phyloP scores from a whole-genome alignment of 64 coral and sea anemone species.

The Astreopora myriophthalma region DNA sequence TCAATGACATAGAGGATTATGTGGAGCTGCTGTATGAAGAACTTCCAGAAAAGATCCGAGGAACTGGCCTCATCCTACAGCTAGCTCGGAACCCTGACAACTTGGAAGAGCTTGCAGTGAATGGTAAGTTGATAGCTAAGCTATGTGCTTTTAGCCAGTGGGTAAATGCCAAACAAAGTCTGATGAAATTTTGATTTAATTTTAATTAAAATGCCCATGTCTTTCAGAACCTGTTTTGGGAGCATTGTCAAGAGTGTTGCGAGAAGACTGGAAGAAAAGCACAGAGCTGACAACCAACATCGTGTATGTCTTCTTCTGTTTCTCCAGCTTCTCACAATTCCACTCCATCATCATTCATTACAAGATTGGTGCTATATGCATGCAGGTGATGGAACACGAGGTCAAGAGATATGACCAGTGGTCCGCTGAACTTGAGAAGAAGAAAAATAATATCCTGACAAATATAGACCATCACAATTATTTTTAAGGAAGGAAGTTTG shows the following conservation, averaged over 20 bases:
- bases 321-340: slow-evolving; percentile 98
- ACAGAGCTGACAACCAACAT: slow-evolving; percentile 98
- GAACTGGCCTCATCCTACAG: slow-evolving; percentile 94
- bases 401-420: slow-evolving; percentile 85
- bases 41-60: slow-evolving; percentile 94
- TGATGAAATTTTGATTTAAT: too few species aligned
- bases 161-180: too few species aligned
- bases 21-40: slow-evolving; percentile 98
- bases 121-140: slow-evolving; percentile 65
- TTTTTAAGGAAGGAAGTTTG: neutral
- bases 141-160: too few species aligned
- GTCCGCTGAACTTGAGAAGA: slow-evolving; percentile 95
- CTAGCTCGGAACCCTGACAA: slow-evolving; percentile 96
- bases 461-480: neutral
- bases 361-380: slow-evolving; percentile 96
- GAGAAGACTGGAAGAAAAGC: slow-evolving; percentile 97
- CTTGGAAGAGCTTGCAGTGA: slow-evolving; percentile 89
- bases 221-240: slow-evolving; percentile 91
- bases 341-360: slow-evolving; percentile 92
- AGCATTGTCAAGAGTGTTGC: slow-evolving; percentile 85
- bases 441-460: slow-evolving; percentile 94
- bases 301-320: slow-evolving; percentile 98
- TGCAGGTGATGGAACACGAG: slow-evolving; percentile 95
- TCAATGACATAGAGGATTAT: slow-evolving; percentile 99
- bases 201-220: neutral